Evolutionary conservation across 2,888 invertebrate species (phyloP), one percentile per base, ranked within the genome.

Genomic region (Sesia bembeciformis): DNA sequence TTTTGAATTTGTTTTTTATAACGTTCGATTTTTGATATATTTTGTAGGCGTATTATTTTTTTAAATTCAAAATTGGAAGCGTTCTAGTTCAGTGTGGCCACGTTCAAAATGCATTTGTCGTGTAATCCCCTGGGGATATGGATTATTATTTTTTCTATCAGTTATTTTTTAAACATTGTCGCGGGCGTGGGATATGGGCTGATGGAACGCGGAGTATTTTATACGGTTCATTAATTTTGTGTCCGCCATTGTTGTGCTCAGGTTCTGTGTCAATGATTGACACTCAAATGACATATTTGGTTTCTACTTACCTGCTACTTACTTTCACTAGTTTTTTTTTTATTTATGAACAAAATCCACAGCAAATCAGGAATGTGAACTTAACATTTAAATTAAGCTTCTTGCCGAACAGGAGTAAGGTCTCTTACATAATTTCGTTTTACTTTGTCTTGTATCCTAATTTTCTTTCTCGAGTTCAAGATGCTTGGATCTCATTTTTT

Each of bases 91-190:
- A 72, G 86, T 87, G 88, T 87, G 88, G 84, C 84, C 85, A 79
- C 65, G 65, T 76, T 72, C 72, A 75, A 85, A 85, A 88, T 89
- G 88, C 84, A 76, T 88, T 88, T 87, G 84, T 86, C 84, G 83
- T 86, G 88, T 88, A 88, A 88, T 88, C 88, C 88, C 73, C 85
- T 41, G 63, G 88, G 84, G 88, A 80, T 72, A 65, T 76, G 81
- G 88, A 85, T 88, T 86, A 84, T 79, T 73, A 66, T 68, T 75
- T 80, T 81, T 81, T 76, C 54, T 72, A 78, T 78, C 78, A 79
- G 79, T 78, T 66, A 68, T 80, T 82, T 84, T 82, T 84, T 80
- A 72, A 78, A 76, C 70, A 72, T 72, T 76, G 76, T 70, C 68
- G 63, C 53, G 57, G 64, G 70, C 81, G 82, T 84, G 84, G 84